Base-by-base conservation (phyloP, 2,113 vertebrate genomes). In the Tringa solitaria region DNA sequence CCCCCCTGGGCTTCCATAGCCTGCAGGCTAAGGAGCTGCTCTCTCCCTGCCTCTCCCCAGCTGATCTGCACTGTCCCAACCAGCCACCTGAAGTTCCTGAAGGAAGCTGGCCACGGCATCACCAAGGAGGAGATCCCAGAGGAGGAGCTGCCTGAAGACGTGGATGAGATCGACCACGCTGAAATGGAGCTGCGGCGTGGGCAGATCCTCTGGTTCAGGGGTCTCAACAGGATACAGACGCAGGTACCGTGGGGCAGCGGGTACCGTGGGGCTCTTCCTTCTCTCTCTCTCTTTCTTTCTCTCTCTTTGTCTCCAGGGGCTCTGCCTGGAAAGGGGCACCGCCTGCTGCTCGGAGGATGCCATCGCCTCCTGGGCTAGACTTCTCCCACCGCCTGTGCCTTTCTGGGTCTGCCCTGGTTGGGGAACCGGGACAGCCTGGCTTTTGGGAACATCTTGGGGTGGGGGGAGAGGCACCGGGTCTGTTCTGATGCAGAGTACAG, bases 131-230 rank as follows among this genome's bases (percentile, higher is more conserved):
- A 99, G 90, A 99, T 99, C 73, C 97, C 97, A 8, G 98, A 99
- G 85, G 99, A 99, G 95, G 98, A 99, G 86, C 81, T 99, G 51
- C 98, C 97, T 0, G 99, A 99, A 96, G 99, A 98, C 2, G 94
- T 98, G 10, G 99, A 99, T 4, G 99, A 99, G 96, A 99, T 99
- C 2, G 99, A 99, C 97, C 99, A 99, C 0, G 99, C 98, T 0
- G 99, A 99, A 97, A 99, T 99, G 99, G 99, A 99, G 97, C 97
- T 99, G 91, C 96, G 99, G 74, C 98, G 99, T 8, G 99, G 99
- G 79, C 99, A 99, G 98, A 99, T 99, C 97, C 98, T 99, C 51
- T 99, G 99, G 99, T 99, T 99, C 98, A 97, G 99, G 94, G 99
- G 99, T 32, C 98, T 99, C 95, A 99, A 99, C 98, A 99, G 99